A percentile compares a stretch with the other conserved stretches of the same genome.
phyloP scores from a whole-genome alignment of 2,797 vertebrate genomes.

The Acanthurus tractus region DNA sequence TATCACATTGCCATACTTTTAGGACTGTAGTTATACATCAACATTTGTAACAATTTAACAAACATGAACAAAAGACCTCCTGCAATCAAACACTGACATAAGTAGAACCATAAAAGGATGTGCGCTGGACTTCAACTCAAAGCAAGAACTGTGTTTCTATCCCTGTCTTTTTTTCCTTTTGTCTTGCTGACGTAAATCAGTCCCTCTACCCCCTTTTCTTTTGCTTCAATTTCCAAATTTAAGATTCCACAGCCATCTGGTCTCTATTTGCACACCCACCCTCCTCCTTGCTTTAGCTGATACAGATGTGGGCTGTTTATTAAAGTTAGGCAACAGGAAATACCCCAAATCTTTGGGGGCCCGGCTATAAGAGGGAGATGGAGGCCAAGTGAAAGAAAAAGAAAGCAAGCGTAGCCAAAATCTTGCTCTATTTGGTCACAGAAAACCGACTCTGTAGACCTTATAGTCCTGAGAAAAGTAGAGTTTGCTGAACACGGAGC shows the following conservation, averaged over 20 bases:
- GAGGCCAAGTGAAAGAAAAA: constrained; percentile 49
- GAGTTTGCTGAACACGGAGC: constrained; percentile 34
- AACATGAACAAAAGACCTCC: background rate
- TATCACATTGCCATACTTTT: too few relatives aligned
- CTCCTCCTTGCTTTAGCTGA: constrained; percentile 81
- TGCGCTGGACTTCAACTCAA: constrained; percentile 30
- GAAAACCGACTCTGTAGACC: constrained; percentile 37
- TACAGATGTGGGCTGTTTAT: constrained; percentile 90
- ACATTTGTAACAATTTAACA: background rate
- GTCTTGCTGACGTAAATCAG: constrained; percentile 66
- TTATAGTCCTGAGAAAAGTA: constrained; percentile 30
- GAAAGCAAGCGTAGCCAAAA: constrained; percentile 47
- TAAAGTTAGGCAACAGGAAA: constrained; percentile 90
- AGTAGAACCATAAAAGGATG: background rate
- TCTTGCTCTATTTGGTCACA: constrained; percentile 59
- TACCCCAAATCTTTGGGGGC: constrained; percentile 86
- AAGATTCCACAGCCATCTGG: constrained; percentile 86
- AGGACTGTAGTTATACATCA: background rate
- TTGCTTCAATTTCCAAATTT: constrained; percentile 63
- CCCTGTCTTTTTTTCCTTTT: constrained; percentile 30
- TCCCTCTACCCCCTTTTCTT: constrained; percentile 36
- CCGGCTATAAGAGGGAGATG: constrained; percentile 51
- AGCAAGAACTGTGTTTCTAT: constrained; percentile 16
- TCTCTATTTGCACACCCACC: constrained; percentile 78
- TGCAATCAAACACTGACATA: background rate